Conservation (phyloP, 2,797 vertebrate genomes). For the Phoebastria nigripes region DNA sequence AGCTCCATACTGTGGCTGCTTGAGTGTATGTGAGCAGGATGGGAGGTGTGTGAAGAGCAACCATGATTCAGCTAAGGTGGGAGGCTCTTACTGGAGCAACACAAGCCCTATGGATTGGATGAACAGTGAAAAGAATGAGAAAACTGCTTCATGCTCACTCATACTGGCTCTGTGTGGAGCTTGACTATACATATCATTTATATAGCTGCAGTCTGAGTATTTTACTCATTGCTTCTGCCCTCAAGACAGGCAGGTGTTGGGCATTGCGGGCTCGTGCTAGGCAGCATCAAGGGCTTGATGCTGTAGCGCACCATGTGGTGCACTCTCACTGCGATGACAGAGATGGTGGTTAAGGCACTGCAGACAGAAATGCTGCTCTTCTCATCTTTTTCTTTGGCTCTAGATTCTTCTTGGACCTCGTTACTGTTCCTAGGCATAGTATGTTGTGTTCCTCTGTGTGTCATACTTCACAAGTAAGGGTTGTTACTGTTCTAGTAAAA, state of each 20-base stretch:
- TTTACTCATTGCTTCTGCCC: background rate
- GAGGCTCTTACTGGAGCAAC: background rate
- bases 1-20: background rate
- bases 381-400: background rate
- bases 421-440: background rate
- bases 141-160: background rate
- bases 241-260: background rate
- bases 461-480: background rate
- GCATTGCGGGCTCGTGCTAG: background rate
- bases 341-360: background rate
- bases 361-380: background rate
- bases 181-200: background rate
- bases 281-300: background rate
- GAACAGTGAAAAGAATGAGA: background rate
- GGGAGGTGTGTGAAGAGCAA: background rate
- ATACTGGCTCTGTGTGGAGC: background rate
- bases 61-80: background rate
- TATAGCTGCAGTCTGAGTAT: background rate
- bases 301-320: fast-evolving
- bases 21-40: background rate
- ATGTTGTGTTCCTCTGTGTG: background rate
- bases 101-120: background rate
- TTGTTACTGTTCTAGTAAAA: background rate
- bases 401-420: background rate
- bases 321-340: background rate